Conservation (phyloP, 2,113 vertebrate genomes). For the Grammomys surdaster region DNA sequence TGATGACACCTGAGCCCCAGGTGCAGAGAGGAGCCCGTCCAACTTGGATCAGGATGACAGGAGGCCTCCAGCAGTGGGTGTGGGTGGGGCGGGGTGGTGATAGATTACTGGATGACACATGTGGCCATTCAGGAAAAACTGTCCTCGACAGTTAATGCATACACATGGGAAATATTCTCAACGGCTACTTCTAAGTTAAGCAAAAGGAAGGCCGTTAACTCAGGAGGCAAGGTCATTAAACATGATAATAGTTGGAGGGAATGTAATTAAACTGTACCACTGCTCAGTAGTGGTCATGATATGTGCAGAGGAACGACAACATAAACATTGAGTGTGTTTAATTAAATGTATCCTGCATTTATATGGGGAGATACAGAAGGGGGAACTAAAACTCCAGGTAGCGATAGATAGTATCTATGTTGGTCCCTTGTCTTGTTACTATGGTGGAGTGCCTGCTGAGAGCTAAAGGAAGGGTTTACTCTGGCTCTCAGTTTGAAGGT, state of each 20-base stretch:
- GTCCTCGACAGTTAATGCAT: conserved; percentile 3
- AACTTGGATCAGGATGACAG: background rate
- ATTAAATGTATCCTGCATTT: background rate
- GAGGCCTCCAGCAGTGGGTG: background rate
- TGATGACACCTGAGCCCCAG: background rate
- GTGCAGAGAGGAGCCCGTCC: background rate
- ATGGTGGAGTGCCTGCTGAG: too few species aligned
- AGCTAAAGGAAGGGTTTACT: background rate
- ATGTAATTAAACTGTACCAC: background rate
- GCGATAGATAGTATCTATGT: background rate
- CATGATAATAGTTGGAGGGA: background rate
- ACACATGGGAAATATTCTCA: conserved; percentile 2
- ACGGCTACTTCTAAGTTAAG: background rate
- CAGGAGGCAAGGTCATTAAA: background rate
- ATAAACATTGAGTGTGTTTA: background rate
- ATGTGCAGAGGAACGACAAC: background rate
- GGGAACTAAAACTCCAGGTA: background rate
- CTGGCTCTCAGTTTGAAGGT: background rate
- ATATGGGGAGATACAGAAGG: background rate
- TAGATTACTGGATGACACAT: background rate
- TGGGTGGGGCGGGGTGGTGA: background rate
- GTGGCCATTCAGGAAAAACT: background rate
- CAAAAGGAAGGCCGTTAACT: conserved; percentile 44
- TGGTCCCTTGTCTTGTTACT: background rate
- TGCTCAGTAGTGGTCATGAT: background rate